Evolutionary conservation across 1,140 invertebrate species (phyloP).

Genomic region (Teleogryllus occipitalis): DNA sequence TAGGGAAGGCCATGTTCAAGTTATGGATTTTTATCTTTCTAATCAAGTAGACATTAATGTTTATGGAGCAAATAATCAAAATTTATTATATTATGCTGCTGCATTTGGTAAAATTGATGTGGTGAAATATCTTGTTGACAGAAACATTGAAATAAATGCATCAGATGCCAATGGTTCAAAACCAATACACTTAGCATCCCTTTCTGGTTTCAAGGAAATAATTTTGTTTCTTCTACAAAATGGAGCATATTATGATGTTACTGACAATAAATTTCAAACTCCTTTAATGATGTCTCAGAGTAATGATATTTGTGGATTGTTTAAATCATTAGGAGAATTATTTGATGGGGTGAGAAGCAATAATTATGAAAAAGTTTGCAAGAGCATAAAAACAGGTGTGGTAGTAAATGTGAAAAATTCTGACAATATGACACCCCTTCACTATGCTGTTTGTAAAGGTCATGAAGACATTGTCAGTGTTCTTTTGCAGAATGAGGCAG

Average conservation of each 20-base stretch:
- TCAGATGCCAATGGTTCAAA: neutral
- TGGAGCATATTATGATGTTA: neutral
- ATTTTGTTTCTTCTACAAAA: constrained; percentile 15
- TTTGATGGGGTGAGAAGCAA: neutral
- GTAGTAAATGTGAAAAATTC: neutral
- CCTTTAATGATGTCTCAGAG: neutral
- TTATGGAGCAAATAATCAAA: neutral
- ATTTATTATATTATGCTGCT: neutral
- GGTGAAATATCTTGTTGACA: neutral
- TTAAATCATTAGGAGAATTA: neutral
- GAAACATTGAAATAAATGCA: neutral
- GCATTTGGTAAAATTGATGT: neutral
- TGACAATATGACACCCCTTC: neutral
- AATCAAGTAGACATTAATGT: neutral
- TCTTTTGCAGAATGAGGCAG: constrained; percentile 25
- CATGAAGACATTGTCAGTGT: neutral
- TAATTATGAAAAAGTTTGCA: neutral
- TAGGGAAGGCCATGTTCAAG: neutral
- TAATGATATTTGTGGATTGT: neutral
- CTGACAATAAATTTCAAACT: neutral
- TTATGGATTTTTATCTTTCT: neutral
- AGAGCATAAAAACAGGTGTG: neutral
- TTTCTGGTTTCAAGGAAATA: neutral
- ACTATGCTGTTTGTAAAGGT: neutral
- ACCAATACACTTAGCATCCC: neutral